Conservation (phyloP, 2,797 vertebrate species). For the Selene dorsalis region DNA sequence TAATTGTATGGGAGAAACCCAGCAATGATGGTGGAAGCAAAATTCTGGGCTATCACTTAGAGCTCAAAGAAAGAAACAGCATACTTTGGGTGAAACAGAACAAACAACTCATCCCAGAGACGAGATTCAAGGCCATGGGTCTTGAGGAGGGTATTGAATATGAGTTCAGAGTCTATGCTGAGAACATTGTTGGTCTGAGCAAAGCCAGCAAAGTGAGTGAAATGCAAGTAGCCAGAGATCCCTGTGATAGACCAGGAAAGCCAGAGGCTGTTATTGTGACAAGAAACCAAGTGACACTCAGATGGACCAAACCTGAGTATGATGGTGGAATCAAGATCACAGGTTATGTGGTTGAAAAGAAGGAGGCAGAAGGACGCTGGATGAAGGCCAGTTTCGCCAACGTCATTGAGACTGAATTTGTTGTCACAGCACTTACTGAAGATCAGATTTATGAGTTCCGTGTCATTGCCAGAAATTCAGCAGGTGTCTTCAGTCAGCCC, state of each 20-base stretch:
- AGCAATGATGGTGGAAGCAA: conserved; percentile 96
- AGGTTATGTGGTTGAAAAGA: conserved; percentile 97
- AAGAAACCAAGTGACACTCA: conserved; percentile 92
- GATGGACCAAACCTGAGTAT: conserved; percentile 95
- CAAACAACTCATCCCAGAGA: conserved; percentile 93
- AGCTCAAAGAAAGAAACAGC: conserved; percentile 97
- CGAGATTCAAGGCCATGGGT: conserved; percentile 90
- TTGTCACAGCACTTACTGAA: conserved; percentile 93
- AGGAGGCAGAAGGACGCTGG: conserved; percentile 94
- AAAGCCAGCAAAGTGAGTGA: conserved; percentile 94
- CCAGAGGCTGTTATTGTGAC: conserved; percentile 97
- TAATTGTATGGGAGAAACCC: conserved; percentile 94
- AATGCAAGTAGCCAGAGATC: conserved; percentile 93
- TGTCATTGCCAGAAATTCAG: conserved; percentile 96
- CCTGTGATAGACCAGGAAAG: conserved; percentile 94
- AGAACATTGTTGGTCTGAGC: conserved; percentile 96
- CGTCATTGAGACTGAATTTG: conserved; percentile 93
- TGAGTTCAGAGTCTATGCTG: conserved; percentile 97
- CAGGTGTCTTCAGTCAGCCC: conserved; percentile 91
- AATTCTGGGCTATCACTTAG: conserved; percentile 95
- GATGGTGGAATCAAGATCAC: conserved; percentile 97
- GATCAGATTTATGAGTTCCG: conserved; percentile 96
- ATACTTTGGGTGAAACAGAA: conserved; percentile 97
- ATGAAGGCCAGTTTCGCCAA: conserved; percentile 99
- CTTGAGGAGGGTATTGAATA: conserved; percentile 99